Percentiles rank a stretch among this genome's conserved stretches.
These are phyloP conservation scores for Platycheirus albimanus DNA, from an alignment of 2,888 invertebrate genomes.

Conservation along the genomic window DNA sequence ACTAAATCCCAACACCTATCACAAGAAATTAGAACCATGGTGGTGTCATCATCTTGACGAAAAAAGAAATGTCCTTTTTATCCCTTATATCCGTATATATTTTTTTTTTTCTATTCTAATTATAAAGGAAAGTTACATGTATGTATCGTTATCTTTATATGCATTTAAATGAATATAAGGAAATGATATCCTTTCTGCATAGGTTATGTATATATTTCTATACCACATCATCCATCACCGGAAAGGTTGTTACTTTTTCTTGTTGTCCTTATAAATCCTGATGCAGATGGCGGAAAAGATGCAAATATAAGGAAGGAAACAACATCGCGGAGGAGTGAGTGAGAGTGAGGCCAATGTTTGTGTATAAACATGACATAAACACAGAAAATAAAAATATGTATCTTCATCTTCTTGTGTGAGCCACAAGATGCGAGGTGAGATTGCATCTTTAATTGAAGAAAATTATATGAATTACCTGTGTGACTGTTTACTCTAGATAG, in stretches of 20 bases:
- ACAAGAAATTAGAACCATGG: slow-evolving; percentile 50
- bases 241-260: slow-evolving; percentile 68
- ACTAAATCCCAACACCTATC: slow-evolving; percentile 67
- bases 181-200: slow-evolving; percentile 55
- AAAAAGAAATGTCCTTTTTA: slow-evolving; percentile 53
- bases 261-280: slow-evolving; percentile 7
- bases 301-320: slow-evolving; percentile 32
- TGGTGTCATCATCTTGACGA: slow-evolving; percentile 65
- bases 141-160: slow-evolving; percentile 33
- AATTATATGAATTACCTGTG: slow-evolving; percentile 70
- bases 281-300: slow-evolving; percentile 22
- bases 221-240: slow-evolving; percentile 45
- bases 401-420: slow-evolving; percentile 50
- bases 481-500: slow-evolving; percentile 63
- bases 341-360: slow-evolving; percentile 46
- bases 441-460: slow-evolving; percentile 70
- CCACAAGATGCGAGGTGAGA: slow-evolving; percentile 34
- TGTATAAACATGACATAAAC: slow-evolving; percentile 59
- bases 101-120: slow-evolving; percentile 54
- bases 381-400: slow-evolving; percentile 41
- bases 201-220: slow-evolving; percentile 8
- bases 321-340: slow-evolving; percentile 5
- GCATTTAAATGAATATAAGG: slow-evolving; percentile 54
- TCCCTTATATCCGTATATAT: slow-evolving; percentile 36
- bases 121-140: slow-evolving; percentile 55